Evolutionary conservation across 2,113 vertebrate species (phyloP), one percentile per base, ranked within the genome.

Genomic region (Mormyrus lacerda): DNA sequence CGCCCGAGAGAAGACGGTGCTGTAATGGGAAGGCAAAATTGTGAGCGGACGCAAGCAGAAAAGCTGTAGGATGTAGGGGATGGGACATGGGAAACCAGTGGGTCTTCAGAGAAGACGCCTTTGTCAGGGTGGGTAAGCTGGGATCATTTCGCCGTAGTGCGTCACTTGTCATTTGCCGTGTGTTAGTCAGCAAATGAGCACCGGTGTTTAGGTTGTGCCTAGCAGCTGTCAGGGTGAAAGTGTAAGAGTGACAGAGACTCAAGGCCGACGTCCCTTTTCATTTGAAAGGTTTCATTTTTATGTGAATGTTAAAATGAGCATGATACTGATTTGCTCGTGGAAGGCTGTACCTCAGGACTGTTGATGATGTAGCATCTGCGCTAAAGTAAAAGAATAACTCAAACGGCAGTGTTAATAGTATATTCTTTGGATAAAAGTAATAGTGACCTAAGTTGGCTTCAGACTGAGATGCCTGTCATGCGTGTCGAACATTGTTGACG

Each of bases 91-190:
- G 88, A 51, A 91, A 89, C 1, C 11, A 31, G 87, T 65, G 87
- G n/a, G 86, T 87, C 69, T 91, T 39, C 91, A 88, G 35, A 27
- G 88, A 89, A 90, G 76, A 86, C 65, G 83, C 1, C 89, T 89
- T 13, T 89, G 53, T 90, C 79, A 87, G 89, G 92, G 89, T 92
- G 90, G 89, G 92, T 93, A 87, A 87, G 87, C 87, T 58, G 51
- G 87, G 10, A 61, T 42, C 35, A 4, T 10, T 19, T 47, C 89
- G 53, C 85, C 21, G 31, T 9, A 55, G 50, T 21, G 48, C 47
- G 13, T 31, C n/a, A 19, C 50, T 1, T 9, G 3, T 31, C 50
- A 27, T 19, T 86, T 17, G 31, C 85, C 8, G 61, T 11, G n/a
- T 8, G n/a, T 65, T 27, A 9, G n/a, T 69, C 82, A 21, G 82